Percentiles rank a stretch among this genome's conserved stretches.
These are phyloP conservation scores for Synanthedon vespiformis DNA, from an alignment of 2,888 invertebrate species.

Conservation along the genomic window DNA sequence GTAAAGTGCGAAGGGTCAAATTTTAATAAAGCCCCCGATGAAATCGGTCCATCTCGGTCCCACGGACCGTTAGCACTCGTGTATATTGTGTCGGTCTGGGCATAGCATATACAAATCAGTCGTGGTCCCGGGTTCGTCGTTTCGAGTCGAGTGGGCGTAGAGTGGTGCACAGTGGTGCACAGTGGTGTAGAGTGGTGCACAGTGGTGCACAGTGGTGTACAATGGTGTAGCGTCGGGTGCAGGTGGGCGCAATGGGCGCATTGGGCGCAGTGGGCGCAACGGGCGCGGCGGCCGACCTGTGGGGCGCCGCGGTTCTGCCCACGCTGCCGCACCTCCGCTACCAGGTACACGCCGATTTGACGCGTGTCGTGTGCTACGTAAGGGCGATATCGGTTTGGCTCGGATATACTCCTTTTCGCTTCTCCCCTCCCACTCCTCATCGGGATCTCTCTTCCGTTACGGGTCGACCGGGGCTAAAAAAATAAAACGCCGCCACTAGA, in stretches of 20 bases:
- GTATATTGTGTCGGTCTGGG: conserved; percentile 28
- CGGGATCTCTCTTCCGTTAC: too few species aligned
- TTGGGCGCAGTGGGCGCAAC: conserved; percentile 8
- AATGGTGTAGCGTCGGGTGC: background rate
- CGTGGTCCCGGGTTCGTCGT: too few species aligned
- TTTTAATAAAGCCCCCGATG: too few species aligned
- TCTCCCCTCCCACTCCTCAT: too few species aligned
- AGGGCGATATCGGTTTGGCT: background rate
- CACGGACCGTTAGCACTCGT: too few species aligned
- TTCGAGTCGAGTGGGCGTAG: background rate
- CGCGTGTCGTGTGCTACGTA: conserved; percentile 9
- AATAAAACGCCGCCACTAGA: too few species aligned
- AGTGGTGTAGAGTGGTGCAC: background rate
- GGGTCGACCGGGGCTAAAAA: too few species aligned
- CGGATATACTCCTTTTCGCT: background rate
- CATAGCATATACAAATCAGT: conserved; percentile 26
- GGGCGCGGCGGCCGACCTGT: conserved; percentile 37
- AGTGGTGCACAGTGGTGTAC: background rate
- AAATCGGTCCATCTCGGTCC: too few species aligned
- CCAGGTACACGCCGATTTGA: conserved; percentile 32
- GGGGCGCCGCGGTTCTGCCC: conserved; percentile 48
- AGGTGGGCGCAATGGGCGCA: background rate
- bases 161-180: background rate
- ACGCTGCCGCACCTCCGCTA: conserved; percentile 44
- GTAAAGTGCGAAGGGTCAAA: too few species aligned